Percentiles rank a stretch among this genome's conserved stretches.
Conservation (phyloP, 2,113 vertebrate genomes). For the Cichladusa arquata region DNA sequence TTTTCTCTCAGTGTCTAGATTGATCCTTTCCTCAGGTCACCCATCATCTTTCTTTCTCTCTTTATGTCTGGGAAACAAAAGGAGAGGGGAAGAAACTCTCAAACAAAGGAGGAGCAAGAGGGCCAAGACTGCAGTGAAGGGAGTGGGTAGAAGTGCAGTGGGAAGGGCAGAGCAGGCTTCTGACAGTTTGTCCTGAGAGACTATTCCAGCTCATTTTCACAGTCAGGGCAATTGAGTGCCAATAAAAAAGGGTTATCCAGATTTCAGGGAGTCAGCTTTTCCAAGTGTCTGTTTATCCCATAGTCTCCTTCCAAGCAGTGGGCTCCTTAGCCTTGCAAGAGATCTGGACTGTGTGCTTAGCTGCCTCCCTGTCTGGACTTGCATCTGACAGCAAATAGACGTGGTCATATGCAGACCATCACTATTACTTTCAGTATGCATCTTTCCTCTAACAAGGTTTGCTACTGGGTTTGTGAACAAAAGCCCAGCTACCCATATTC, state of each 20-base stretch:
- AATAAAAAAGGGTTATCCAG: not conserved
- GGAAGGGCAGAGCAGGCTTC: not conserved
- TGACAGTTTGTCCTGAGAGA: not conserved
- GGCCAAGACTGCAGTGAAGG: not conserved
- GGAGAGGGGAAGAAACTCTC: not conserved
- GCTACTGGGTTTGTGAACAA: not conserved
- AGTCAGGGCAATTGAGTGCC: not conserved
- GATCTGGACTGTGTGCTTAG: not conserved
- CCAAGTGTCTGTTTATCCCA: not conserved
- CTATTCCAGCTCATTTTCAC: not conserved
- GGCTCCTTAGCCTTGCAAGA: not conserved
- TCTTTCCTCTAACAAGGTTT: not conserved
- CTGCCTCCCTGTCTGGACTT: not conserved
- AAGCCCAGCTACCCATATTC: not conserved
- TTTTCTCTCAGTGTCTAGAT: conserved; percentile 23
- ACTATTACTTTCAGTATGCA: not conserved
- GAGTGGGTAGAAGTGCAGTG: not conserved
- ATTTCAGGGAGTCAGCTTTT: not conserved
- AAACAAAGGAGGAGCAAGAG: not conserved
- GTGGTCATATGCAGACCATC: not conserved
- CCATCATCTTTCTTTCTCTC: not conserved
- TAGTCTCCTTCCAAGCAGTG: rapidly evolving
- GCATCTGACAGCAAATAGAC: not conserved
- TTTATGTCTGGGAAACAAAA: conserved; percentile 6
- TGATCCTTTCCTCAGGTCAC: conserved; percentile 16